Evolutionary conservation across 2,797 vertebrate genomes (phyloP), one percentile per base, ranked within the genome.

Genomic region (Spheniscus humboldti): DNA sequence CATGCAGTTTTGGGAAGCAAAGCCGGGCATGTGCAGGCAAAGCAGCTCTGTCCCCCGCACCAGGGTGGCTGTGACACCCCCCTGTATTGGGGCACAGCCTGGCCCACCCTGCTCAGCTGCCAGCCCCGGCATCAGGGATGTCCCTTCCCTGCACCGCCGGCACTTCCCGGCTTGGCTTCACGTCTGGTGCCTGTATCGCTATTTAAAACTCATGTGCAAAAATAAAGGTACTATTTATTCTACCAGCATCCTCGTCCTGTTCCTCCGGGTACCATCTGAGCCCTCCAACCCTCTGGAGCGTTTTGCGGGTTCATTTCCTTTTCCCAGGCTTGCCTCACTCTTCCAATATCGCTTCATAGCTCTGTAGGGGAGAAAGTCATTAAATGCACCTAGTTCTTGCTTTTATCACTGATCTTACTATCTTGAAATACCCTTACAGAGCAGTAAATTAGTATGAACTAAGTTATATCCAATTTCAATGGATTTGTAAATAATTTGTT

Each of bases 401-500:
- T 91, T 92, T 95, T 90, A 83, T 85, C 60, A 3, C 93, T 80
- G 88, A 90, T 80, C 85, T 96, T 48, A 80, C 86, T 96, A 79
- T 95, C 79, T 83, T 53, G 68, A 83, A 91, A 91, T 90, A 71
- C 68, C 90, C 82, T 67, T 52, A 33, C 55, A 52, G 78, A 90
- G 77, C 85, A 84, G 75, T 90, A 41, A 92, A 85, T 57, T 88
- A 69, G 56, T 16, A 17, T 1, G 52, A 67, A 39, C 15, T 9
- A 25, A 82, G 60, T 74, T 77, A 74, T 39, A 90, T 63, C 72
- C 79, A 60, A 74, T 94, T 96, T 80, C 48, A 74, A n/a, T 28
- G 66, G 87, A 83, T 95, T 94, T 93, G 88, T 88, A 90, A 96
- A 95, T 90, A 94, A 90, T 79, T 87, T 48, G 56, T 43, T 11